Evolutionary conservation across 92 coral and sea anemone species (phyloP), one percentile per base, ranked within the genome.

Genomic region (Palythoa caribaeorum): DNA sequence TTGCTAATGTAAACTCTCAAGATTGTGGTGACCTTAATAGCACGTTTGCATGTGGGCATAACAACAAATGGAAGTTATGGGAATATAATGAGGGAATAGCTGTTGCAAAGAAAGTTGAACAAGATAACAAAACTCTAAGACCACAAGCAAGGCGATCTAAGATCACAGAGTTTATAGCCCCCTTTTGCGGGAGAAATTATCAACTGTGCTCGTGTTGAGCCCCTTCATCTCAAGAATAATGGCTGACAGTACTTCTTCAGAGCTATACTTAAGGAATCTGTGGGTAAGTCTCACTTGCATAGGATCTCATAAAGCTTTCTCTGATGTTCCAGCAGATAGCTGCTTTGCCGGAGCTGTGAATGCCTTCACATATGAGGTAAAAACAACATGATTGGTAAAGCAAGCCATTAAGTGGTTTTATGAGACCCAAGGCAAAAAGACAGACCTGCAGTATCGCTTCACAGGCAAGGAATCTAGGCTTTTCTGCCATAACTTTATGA

Each of bases 31-130:
- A 93, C 77, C 78, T 93, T 17, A 28, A 83, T 59, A 91, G 90
- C 7, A 81, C 81, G 8, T 91, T 91, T 86, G 94, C 93, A 2
- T 13, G 48, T 38, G 88, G 73, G 38, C 63, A 68, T 14, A 47
- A 50, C 3, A 89, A 83, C 62, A 91, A 86, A 19, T 91, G 96
- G 94, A 83, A 73, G 76, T 91, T 91, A 17, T 93, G 94, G 96
- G 38, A 36, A 1, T 93, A 14, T 78, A 60, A 62, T n/a, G 38
- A 93, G 11, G 88, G 94, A 60, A 12, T 88, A 6, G 77, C 75
- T 11, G 71, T 66, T 3, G 96, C 55, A 79, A 38, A 72, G 14
- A 65, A 21, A 20, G 95, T 90, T 4, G 86, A 84, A 10, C 14
- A 60, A 16, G 83, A 81, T 59, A 28, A 28, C 87, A 69, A 55